Base-by-base conservation (phyloP, 2,888 invertebrate species). In the Entomobrya multifasciata region DNA sequence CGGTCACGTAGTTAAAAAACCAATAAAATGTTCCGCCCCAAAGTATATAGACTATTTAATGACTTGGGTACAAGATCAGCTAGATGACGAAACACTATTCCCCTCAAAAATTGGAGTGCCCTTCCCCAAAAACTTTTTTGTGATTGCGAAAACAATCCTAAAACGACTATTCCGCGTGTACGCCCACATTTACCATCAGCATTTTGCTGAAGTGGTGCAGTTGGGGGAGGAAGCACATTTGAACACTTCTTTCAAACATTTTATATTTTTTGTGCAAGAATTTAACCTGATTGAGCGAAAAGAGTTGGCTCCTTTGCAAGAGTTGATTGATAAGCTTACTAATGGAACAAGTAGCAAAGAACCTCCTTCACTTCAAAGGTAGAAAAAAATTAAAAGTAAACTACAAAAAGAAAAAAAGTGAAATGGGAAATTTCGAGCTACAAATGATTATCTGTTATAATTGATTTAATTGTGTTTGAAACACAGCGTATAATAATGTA, bases 161-260 rank as follows among this genome's bases (percentile, higher is more conserved):
- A 99, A 99, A 93, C 95, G 99, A 89, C 94, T 99, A 92, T 99
- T 99, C 93, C 95, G 99, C 92, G 99, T 99, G 87, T 99, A 99
- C 93, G 99, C 99, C 78, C 99, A 99, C 94, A 98, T 99, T 92
- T 99, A 99, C 94, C 99, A 99, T 94, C 98, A 99, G 93, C 99
- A 99, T 94, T 99, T 99, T 93, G 96, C 97, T 83, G 97, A 99
- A 94, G 98, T 99, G 89, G 98, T 99, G 83, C 97, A 98, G 93
- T 95, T 99, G 86, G 98, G 98, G 79, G 99, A 99, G 93, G 99
- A 99, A 93, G 99, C 99, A 80, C 99, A 99, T 93, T 95, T 99
- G 91, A 99, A 99, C 93, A 99, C 99, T 88, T 98, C 98, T 91
- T 99, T 99, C 94, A 99, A 99, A 93, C 99, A 99, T 94, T 99